Evolutionary conservation across 2,113 vertebrate genomes (phyloP).

Genomic region (Eptesicus fuscus): DNA sequence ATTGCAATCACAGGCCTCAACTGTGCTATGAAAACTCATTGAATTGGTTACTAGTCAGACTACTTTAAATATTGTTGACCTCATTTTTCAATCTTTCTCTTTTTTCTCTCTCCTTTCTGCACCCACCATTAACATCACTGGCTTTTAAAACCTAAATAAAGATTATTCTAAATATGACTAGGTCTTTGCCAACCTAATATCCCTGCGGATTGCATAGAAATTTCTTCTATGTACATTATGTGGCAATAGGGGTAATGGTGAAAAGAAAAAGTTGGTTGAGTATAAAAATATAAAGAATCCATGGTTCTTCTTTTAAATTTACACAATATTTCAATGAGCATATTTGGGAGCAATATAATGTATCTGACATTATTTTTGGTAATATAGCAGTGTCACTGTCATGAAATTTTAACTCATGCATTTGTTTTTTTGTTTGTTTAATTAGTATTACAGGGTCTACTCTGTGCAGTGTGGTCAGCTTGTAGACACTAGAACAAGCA

Average conservation of each 20-base stretch:
- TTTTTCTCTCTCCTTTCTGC: neutral
- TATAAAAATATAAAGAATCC: neutral
- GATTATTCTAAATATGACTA: neutral
- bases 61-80: neutral
- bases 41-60: neutral
- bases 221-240: neutral
- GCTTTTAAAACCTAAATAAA: conserved; percentile 16
- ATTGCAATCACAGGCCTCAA: neutral
- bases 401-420: neutral
- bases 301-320: conserved; percentile 22
- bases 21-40: neutral
- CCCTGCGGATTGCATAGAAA: neutral
- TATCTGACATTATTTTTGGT: conserved; percentile 39
- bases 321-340: neutral
- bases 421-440: conserved; percentile 24
- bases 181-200: neutral
- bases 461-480: neutral
- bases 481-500: neutral
- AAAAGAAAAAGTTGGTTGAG: neutral
- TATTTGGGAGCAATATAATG: neutral
- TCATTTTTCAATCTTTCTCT: neutral
- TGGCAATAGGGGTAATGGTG: neutral
- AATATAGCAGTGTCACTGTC: neutral
- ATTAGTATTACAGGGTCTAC: neutral
- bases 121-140: neutral